Conservation (phyloP, 2,888 invertebrate species). For the Carterocephalus palaemon region DNA sequence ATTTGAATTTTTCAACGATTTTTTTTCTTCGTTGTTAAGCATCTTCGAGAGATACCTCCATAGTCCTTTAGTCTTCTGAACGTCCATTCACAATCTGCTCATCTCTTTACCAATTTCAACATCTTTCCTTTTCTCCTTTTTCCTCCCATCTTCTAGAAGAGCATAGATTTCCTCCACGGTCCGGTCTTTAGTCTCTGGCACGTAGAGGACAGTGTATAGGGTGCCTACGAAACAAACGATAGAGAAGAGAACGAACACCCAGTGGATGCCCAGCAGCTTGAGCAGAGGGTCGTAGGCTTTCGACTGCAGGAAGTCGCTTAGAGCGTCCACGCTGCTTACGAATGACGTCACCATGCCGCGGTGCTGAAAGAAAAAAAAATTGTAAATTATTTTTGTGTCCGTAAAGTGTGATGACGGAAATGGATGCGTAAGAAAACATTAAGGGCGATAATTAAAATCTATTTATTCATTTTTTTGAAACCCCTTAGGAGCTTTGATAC, state of each 20-base stretch:
- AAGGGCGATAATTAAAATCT: too few relatives aligned
- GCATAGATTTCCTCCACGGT: slow-evolving; percentile 67
- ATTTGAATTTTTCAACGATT: too few relatives aligned
- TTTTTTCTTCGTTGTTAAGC: too few relatives aligned
- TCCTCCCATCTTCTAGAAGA: slow-evolving; percentile 54
- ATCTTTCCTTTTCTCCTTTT: slow-evolving; percentile 66
- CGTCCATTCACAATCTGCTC: slow-evolving; percentile 50
- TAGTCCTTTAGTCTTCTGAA: too few relatives aligned
- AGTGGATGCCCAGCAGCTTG: slow-evolving; percentile 68
- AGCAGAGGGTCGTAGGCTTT: slow-evolving; percentile 69
- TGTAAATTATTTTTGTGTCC: too few relatives aligned
- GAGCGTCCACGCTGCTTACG: slow-evolving; percentile 63
- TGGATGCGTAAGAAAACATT: too few relatives aligned
- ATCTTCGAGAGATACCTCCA: too few relatives aligned
- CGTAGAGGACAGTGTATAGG: slow-evolving; percentile 65
- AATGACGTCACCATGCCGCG: slow-evolving; percentile 71
- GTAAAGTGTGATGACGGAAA: too few relatives aligned
- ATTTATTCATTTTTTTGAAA: too few relatives aligned
- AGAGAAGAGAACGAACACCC: slow-evolving; percentile 72
- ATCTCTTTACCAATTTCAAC: slow-evolving; percentile 52
- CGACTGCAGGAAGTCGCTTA: slow-evolving; percentile 70
- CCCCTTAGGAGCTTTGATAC: too few relatives aligned
- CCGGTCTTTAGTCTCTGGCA: slow-evolving; percentile 68
- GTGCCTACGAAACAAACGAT: slow-evolving; percentile 66
- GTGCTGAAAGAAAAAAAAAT: slow-evolving; percentile 46